phyloP scores from a whole-genome alignment of 2,888 invertebrate genomes.

The Selenia dentaria region DNA sequence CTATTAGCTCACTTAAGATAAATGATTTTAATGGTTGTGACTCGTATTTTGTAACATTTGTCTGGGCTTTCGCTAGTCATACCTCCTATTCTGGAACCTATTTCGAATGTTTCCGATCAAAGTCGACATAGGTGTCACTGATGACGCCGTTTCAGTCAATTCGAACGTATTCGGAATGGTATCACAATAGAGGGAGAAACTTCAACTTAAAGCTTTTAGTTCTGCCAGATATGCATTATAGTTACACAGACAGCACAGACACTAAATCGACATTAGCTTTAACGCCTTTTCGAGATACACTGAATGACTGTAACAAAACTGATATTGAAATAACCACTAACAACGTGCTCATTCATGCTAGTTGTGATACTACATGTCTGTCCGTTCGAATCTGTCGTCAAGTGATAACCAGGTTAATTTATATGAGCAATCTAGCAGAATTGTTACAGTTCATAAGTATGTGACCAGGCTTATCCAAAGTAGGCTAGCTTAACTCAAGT shows the following conservation, averaged over 20 bases:
- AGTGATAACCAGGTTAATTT: conserved; percentile 2
- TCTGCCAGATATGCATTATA: conserved; percentile 72
- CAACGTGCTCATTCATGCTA: background rate
- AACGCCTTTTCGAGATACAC: conserved; percentile 59
- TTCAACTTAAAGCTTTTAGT: conserved; percentile 69
- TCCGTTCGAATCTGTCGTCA: background rate
- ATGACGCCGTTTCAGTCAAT: conserved; percentile 18
- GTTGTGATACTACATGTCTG: background rate
- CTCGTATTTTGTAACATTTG: conserved; percentile 49
- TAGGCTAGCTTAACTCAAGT: conserved; percentile 46
- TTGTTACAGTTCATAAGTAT: conserved; percentile 50
- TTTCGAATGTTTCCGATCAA: conserved; percentile 52
- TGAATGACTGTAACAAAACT: conserved; percentile 31
- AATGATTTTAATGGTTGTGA: conserved; percentile 49
- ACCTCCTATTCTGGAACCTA: conserved; percentile 71
- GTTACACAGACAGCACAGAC: conserved; percentile 66
- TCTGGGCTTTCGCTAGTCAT: conserved; percentile 62
- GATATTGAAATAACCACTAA: conserved; percentile 15
- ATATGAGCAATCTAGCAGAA: conserved; percentile 30
- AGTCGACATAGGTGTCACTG: conserved; percentile 16
- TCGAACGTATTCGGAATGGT: conserved; percentile 61
- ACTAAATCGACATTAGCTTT: conserved; percentile 64
- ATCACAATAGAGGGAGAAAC: conserved; percentile 67
- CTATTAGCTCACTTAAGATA: conserved; percentile 48
- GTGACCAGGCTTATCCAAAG: conserved; percentile 46